Conservation (phyloP, 2,797 vertebrate genomes). For the Ptychobarbus kaznakovi region DNA sequence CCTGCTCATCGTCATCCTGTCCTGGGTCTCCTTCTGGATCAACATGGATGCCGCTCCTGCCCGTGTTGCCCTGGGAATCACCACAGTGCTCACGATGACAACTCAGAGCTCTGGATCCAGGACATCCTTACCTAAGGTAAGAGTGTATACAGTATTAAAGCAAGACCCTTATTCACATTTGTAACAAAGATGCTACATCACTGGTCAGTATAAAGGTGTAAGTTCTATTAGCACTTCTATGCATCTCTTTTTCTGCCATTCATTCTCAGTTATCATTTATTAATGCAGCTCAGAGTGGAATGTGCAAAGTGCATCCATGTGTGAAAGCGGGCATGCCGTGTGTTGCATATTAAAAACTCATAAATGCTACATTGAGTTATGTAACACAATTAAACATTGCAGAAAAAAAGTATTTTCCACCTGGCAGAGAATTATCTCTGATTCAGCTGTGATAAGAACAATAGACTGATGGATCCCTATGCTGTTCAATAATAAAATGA, state of each 20-base stretch:
- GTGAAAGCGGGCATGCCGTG: constrained; percentile 47
- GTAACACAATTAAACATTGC: constrained; percentile 41
- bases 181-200: not conserved
- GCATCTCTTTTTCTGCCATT: constrained; percentile 24
- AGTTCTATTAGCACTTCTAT: not conserved
- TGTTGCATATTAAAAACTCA: constrained; percentile 69
- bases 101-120: constrained; percentile 97
- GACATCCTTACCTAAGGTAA: constrained; percentile 93
- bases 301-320: constrained; percentile 42
- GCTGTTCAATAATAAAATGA: constrained; percentile 35
- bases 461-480: not conserved
- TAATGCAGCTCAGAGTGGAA: constrained; percentile 35
- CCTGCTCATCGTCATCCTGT: constrained; percentile 94
- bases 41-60: constrained; percentile 98
- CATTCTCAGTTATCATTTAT: constrained; percentile 42
- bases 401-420: constrained; percentile 18
- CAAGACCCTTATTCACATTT: not conserved
- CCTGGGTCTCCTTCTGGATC: constrained; percentile 98
- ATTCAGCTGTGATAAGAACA: not conserved
- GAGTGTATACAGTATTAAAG: not conserved
- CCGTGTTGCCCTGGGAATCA: constrained; percentile 94
- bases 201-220: not conserved
- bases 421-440: constrained; percentile 30
- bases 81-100: constrained; percentile 96
- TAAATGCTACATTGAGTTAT: constrained; percentile 42